These are phyloP conservation scores for Lapara coniferarum DNA, from an alignment of 2,888 invertebrate genomes.

Conservation along the genomic window DNA sequence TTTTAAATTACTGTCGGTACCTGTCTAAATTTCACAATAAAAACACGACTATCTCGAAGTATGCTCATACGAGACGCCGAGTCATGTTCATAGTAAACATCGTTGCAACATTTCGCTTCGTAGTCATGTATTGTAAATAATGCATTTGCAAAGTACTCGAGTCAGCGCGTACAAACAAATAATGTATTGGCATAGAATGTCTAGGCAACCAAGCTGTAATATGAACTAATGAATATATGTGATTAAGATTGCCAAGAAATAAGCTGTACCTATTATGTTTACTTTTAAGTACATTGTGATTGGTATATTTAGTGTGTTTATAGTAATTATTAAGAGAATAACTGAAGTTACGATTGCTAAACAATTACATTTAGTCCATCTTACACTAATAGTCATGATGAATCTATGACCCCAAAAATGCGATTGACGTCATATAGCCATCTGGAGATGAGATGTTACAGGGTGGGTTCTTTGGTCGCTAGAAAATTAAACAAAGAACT, in stretches of 20 bases:
- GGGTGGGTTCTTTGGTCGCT: background rate
- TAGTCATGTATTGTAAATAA: conserved; percentile 24
- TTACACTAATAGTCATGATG: background rate
- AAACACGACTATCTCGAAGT: conserved; percentile 20
- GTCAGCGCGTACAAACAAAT: background rate
- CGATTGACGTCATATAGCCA: background rate
- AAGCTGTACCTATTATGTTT: background rate
- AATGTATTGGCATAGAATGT: background rate
- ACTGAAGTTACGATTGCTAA: background rate
- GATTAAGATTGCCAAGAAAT: too few relatives aligned
- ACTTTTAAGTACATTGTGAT: background rate
- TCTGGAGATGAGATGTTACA: background rate
- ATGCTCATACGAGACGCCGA: conserved; percentile 24
- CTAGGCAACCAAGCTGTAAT: conserved; percentile 2
- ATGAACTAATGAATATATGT: background rate
- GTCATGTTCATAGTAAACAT: conserved; percentile 28
- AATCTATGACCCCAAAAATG: background rate
- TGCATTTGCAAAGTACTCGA: conserved; percentile 14
- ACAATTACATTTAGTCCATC: background rate
- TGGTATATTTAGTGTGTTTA: background rate
- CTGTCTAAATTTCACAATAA: conserved; percentile 25
- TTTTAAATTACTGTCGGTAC: background rate
- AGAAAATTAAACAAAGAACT: background rate
- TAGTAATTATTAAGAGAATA: background rate
- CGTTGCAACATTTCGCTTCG: conserved; percentile 25